These are phyloP conservation scores for Phyllotreta striolata DNA, from an alignment of 2,888 invertebrate genomes.

Conservation along the genomic window DNA sequence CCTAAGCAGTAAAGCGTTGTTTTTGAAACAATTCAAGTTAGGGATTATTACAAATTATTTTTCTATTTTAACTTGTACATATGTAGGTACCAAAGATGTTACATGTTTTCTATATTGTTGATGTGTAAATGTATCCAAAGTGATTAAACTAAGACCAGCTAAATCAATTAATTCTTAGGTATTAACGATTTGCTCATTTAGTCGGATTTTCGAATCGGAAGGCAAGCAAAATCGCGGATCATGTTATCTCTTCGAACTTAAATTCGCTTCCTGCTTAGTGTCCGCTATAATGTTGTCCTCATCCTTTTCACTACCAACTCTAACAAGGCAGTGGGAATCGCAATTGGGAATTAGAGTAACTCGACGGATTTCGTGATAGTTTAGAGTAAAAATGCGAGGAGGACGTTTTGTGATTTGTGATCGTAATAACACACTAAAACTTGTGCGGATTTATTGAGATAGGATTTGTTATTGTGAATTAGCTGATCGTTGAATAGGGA, in stretches of 20 bases:
- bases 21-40: conserved; percentile 35
- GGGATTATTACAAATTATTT: conserved; percentile 36
- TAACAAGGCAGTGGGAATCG: not conserved
- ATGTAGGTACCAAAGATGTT: conserved; percentile 39
- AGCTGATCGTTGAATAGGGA: no score
- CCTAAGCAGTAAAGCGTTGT: conserved; percentile 27
- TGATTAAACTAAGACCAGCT: conserved; percentile 24
- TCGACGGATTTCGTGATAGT: no score
- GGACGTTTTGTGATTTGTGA: no score
- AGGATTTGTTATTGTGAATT: no score
- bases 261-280: conserved; percentile 49
- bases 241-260: conserved; percentile 35
- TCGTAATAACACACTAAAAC: no score
- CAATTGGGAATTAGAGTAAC: no score
- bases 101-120: conserved; percentile 41
- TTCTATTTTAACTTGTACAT: conserved; percentile 37
- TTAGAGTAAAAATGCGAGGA: no score
- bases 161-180: conserved; percentile 33
- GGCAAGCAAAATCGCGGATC: conserved; percentile 39
- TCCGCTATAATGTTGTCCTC: conserved; percentile 53
- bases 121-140: conserved; percentile 41
- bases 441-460: no score
- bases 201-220: conserved; percentile 30
- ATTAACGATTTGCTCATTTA: conserved; percentile 38
- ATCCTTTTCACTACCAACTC: conserved; percentile 48